These are phyloP conservation scores for Ethmia dodecea DNA, from an alignment of 2,888 invertebrate species.

Conservation along the genomic window DNA sequence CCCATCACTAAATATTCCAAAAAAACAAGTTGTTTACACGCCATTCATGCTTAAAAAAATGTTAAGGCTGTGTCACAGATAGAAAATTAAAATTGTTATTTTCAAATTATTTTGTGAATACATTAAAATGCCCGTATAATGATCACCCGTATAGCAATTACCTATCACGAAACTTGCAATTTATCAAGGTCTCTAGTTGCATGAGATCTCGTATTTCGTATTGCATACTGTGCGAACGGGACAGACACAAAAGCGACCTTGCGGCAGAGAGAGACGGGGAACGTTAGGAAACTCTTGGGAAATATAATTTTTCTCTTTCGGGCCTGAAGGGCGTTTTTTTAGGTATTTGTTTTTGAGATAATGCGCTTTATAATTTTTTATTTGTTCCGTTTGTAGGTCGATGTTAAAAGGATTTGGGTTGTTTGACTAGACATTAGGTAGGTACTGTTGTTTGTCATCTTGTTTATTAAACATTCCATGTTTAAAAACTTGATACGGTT, in stretches of 20 bases:
- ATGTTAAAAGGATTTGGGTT: slow-evolving; percentile 38
- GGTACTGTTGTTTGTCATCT: too few species aligned
- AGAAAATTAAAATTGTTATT: background rate
- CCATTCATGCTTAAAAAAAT: background rate
- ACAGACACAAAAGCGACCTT: slow-evolving; percentile 50
- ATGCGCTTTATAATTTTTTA: slow-evolving; percentile 37
- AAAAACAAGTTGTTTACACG: too few species aligned
- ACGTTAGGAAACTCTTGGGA: slow-evolving; percentile 73
- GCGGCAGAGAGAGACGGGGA: slow-evolving; percentile 52
- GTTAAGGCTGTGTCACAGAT: slow-evolving; percentile 1
- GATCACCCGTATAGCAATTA: slow-evolving; percentile 70
- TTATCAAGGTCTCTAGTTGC: slow-evolving; percentile 73
- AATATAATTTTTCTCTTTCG: slow-evolving; percentile 72
- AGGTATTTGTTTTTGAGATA: slow-evolving; percentile 49
- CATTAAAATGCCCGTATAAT: slow-evolving; percentile 52
- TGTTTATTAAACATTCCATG: too few species aligned
- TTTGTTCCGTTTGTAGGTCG: slow-evolving; percentile 55
- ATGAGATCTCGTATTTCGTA: slow-evolving; percentile 70
- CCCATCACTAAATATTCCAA: too few species aligned
- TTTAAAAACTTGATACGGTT: too few species aligned
- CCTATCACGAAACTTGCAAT: slow-evolving; percentile 76
- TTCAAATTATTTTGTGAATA: slow-evolving; percentile 17
- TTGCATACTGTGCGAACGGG: slow-evolving; percentile 69
- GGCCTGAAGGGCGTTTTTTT: slow-evolving; percentile 69
- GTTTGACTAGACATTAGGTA: too few species aligned